These are phyloP conservation scores for Diceros bicornis DNA, from an alignment of 2,797 vertebrate genomes.

Conservation along the genomic window DNA sequence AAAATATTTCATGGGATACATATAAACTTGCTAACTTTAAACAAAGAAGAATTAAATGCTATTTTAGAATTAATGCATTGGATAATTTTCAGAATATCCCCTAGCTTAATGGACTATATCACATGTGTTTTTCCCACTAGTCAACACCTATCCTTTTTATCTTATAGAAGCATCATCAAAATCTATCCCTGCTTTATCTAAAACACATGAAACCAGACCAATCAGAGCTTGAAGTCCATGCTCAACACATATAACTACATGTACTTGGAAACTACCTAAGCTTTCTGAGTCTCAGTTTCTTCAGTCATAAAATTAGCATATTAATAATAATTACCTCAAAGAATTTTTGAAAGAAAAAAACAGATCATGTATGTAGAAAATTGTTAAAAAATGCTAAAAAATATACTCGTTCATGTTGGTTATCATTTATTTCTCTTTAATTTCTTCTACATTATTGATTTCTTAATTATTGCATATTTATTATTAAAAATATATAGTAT, in stretches of 20 bases:
- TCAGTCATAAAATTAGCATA: not conserved
- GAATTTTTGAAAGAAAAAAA: not conserved
- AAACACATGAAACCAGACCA: not conserved
- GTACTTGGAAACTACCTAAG: not conserved
- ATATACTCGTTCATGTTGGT: not conserved
- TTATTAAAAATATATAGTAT: not conserved
- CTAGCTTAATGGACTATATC: not conserved
- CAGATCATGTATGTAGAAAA: not conserved
- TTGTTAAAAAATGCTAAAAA: not conserved
- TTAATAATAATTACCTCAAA: not conserved
- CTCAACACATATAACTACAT: not conserved
- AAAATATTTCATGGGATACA: not conserved
- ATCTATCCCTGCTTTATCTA: not conserved
- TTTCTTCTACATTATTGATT: not conserved
- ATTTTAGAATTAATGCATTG: not conserved
- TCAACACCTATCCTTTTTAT: not conserved
- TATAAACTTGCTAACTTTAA: not conserved
- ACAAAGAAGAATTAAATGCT: not conserved
- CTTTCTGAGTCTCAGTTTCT: not conserved
- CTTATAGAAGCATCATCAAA: not conserved
- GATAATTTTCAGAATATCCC: not conserved
- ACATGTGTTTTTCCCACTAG: not conserved
- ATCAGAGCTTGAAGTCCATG: not conserved
- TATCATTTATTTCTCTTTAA: not conserved
- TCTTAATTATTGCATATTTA: not conserved